Base-by-base conservation (phyloP, 2,888 invertebrate genomes). In the Hydrotaea cyrtoneurina region DNA sequence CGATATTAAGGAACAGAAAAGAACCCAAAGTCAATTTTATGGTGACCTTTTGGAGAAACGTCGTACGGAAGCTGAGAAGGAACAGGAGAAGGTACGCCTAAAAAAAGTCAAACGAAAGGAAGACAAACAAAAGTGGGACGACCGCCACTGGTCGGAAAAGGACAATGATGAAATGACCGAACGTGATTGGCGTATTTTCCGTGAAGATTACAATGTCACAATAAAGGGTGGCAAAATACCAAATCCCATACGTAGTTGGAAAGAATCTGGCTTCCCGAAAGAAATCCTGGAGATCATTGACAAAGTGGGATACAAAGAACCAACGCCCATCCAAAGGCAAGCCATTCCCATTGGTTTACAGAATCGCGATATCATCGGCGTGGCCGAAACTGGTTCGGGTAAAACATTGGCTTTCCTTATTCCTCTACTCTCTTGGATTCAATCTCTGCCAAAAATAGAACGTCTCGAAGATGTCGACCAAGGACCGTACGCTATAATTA, bases 161-260 rank as follows among this genome's bases (percentile, higher is more conserved):
- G 95, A 95, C 11, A 93, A 96, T 0, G 95, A 96, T 74, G 98
- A 99, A 92, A 99, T 99, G 99, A 98, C 97, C 0, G 99, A 99
- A 92, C 94, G 99, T 89, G 99, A 99, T 93, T 99, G 99, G 99
- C 95, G 99, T 92, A 99, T 99, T 89, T 99, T 99, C 92, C 95
- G 99, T 86, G 99, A 99, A 93, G 99, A 99, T 93, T 99, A 98
- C 92, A 99, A 98, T 91, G 99, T 99, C 76, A 97, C 98, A 2
- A 97, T 99, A 84, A 99, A 99, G 93, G 98, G 98, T 86, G 99
- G 99, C 0, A 96, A 94, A 90, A 98, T 99, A 88, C 99, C 99
- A 0, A 98, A 98, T 93, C 99, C 99, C 0, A 95, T 99, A 81
- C 94, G 99, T 46, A 95, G 94, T 84, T 99, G 99, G 99, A 96